A percentile compares a stretch with the other conserved stretches of the same genome.
phyloP scores from a whole-genome alignment of 2,113 vertebrate species.

The Antigone vipio region DNA sequence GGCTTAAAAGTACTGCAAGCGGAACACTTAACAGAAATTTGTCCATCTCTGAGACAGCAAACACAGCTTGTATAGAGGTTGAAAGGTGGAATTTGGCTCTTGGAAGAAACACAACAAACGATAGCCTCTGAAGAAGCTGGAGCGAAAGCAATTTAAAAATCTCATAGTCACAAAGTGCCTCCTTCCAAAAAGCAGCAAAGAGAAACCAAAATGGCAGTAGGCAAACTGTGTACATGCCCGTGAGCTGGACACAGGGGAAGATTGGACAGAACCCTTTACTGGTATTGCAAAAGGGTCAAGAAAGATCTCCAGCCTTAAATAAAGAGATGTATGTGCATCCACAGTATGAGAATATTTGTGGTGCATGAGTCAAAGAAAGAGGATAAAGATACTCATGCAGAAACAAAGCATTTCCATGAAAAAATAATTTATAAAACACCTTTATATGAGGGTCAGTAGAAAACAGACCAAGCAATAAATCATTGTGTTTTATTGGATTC shows the following conservation, averaged over 20 bases:
- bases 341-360: background rate
- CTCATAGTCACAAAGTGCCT: background rate
- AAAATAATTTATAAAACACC: background rate
- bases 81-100: background rate
- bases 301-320: background rate
- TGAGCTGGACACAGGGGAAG: background rate
- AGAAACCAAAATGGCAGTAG: background rate
- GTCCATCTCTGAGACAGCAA: background rate
- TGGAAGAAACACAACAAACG: background rate
- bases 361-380: background rate
- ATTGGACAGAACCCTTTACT: background rate
- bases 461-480: background rate
- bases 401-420: background rate
- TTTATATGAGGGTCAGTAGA: background rate
- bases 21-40: background rate
- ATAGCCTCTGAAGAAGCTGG: background rate
- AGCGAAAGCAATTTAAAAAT: background rate
- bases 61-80: background rate
- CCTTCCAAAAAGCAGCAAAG: background rate
- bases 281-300: background rate
- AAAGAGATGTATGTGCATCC: background rate
- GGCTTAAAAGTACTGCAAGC: background rate
- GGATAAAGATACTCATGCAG: background rate
- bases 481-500: background rate
- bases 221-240: background rate